A percentile compares a stretch with the other conserved stretches of the same genome.
phyloP scores from a whole-genome alignment of 2,113 vertebrate genomes.

The Platysternon megacephalum region DNA sequence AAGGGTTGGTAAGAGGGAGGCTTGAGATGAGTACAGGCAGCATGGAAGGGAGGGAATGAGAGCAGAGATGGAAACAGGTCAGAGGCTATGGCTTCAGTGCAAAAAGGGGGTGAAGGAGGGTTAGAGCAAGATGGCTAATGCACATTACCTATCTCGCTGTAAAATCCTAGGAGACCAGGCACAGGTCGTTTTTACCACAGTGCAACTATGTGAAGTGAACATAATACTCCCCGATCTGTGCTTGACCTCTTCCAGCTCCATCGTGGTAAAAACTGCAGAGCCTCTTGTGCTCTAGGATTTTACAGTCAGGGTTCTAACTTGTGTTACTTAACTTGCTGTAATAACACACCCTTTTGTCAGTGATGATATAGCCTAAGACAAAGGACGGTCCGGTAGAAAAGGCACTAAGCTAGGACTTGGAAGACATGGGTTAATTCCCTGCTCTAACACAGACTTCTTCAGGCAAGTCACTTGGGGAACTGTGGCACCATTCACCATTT shows the following conservation, averaged over 20 bases:
- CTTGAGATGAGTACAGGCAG: background rate
- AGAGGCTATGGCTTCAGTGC: background rate
- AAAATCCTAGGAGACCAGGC: background rate
- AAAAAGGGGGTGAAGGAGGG: background rate
- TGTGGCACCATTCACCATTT: no score
- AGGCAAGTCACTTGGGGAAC: background rate
- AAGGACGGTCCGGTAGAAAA: background rate
- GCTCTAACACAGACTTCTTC: background rate
- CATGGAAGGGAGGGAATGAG: background rate
- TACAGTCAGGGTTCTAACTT: background rate
- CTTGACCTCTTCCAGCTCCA: background rate
- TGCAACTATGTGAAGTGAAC: background rate
- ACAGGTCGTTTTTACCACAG: background rate
- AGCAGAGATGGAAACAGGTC: background rate
- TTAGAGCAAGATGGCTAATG: background rate
- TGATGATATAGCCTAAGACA: conserved; percentile 1
- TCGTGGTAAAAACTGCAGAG: background rate
- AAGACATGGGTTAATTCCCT: conserved; percentile 7
- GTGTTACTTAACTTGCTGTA: background rate
- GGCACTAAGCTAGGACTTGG: background rate
- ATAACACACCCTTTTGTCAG: background rate
- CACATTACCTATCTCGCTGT: background rate
- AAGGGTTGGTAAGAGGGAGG: background rate
- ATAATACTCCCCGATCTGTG: background rate
- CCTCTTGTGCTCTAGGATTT: background rate